A percentile compares a stretch with the other conserved stretches of the same genome.
Conservation (phyloP, 2,888 invertebrate genomes). For the Clivina fossor region DNA sequence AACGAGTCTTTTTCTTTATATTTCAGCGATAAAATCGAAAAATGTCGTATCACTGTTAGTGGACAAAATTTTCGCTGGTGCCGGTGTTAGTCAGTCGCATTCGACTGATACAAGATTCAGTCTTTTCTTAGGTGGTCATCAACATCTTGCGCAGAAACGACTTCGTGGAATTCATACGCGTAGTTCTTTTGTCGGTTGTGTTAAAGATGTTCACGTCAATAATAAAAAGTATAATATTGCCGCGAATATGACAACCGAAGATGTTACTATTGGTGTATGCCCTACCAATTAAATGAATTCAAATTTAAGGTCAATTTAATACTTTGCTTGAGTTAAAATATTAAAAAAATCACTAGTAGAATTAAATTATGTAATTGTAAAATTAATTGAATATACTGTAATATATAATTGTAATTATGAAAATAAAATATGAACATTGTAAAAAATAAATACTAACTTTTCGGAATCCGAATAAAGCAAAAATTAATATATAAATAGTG, state of each 20-base stretch:
- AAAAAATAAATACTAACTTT: no score
- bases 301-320: no score
- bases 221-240: slow-evolving; percentile 56
- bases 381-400: no score
- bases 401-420: no score
- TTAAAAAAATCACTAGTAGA: no score
- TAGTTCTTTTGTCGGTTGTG: slow-evolving; percentile 78
- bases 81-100: slow-evolving; percentile 67
- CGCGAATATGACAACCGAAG: slow-evolving; percentile 65
- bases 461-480: no score
- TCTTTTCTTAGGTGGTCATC: slow-evolving; percentile 89
- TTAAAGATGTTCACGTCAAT: slow-evolving; percentile 69
- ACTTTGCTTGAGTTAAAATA: no score
- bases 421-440: no score
- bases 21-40: slow-evolving; percentile 80
- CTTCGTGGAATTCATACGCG: slow-evolving; percentile 69
- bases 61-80: slow-evolving; percentile 74
- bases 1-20: no score
- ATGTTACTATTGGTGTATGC: slow-evolving; percentile 77
- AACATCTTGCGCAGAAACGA: slow-evolving; percentile 52
- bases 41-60: slow-evolving; percentile 87
- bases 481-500: no score
- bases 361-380: no score
- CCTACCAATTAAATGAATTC: slow-evolving; percentile 69
- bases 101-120: slow-evolving; percentile 82